Conservation (phyloP, 2,888 invertebrate genomes). For the Protonemura montana region DNA sequence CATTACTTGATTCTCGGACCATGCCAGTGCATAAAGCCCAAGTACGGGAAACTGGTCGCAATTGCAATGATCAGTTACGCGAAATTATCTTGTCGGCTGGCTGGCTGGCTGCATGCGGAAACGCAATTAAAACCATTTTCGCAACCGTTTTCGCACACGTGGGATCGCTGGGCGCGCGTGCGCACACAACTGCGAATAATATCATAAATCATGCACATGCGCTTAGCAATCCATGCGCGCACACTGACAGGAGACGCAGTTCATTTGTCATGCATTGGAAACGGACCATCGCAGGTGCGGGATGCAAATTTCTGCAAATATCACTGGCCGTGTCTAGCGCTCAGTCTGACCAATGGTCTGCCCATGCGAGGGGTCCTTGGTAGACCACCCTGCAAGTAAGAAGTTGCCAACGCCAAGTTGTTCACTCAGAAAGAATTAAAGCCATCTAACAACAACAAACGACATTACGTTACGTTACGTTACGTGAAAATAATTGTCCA, state of each 20-base stretch:
- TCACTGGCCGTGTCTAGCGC: neutral
- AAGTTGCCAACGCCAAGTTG: neutral
- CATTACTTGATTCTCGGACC: neutral
- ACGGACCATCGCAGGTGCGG: neutral
- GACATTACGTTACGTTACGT: no score
- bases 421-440: neutral
- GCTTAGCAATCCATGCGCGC: no score
- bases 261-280: neutral
- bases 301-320: neutral
- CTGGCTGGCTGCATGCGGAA: neutral
- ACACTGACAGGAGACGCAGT: no score
- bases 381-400: neutral
- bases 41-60: neutral
- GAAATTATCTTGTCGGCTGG: neutral
- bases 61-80: neutral
- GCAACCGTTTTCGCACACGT: neutral
- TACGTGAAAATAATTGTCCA: neutral
- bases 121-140: neutral
- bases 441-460: neutral
- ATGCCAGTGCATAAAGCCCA: neutral
- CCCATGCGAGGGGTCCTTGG: no score
- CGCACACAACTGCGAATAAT: no score
- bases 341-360: no score
- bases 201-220: neutral
- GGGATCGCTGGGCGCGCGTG: neutral